These are phyloP conservation scores for Aurelia aurita DNA, from an alignment of 30 jellyfish, hydroid and myxozoan species.

Conservation along the genomic window DNA sequence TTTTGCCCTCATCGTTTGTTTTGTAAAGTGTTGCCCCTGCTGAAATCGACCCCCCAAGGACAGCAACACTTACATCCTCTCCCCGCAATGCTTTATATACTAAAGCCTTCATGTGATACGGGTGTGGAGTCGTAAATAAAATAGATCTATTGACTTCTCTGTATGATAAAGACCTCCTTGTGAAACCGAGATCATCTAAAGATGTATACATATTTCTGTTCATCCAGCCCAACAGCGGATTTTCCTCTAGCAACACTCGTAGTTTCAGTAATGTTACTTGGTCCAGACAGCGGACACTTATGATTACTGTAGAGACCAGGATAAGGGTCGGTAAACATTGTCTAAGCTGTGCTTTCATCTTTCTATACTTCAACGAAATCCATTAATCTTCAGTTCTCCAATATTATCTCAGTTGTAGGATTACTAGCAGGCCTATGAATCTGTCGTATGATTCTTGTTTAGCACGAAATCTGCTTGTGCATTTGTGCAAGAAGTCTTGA, in stretches of 20 bases:
- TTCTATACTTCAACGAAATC: too few species aligned
- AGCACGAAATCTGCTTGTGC: too few species aligned
- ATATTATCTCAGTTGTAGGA: too few species aligned
- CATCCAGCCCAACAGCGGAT: conserved; percentile 90
- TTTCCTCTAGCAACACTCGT: conserved; percentile 66
- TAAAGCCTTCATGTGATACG: conserved; percentile 70
- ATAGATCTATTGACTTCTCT: conserved; percentile 77
- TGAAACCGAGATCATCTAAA: conserved; percentile 75
- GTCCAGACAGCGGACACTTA: conserved; percentile 15
- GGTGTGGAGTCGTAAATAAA: conserved; percentile 55
- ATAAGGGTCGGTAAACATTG: too few species aligned
- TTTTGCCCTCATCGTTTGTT: conserved; percentile 59
- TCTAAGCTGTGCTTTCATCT: too few species aligned
- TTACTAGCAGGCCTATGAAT: too few species aligned
- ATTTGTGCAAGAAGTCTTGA: too few species aligned
- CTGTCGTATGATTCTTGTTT: too few species aligned
- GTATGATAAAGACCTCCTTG: conserved; percentile 59
- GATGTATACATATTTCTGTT: conserved; percentile 73
- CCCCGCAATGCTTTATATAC: conserved; percentile 83
- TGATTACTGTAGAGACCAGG: not conserved
- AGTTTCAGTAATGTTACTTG: conserved; percentile 74
- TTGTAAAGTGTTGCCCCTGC: conserved; percentile 97
- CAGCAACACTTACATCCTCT: conserved; percentile 70
- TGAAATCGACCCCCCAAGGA: conserved; percentile 94
- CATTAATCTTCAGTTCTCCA: too few species aligned